A percentile compares a stretch with the other conserved stretches of the same genome.
phyloP scores from a whole-genome alignment of 2,888 invertebrate species.

The Cheilosia vulpina region DNA sequence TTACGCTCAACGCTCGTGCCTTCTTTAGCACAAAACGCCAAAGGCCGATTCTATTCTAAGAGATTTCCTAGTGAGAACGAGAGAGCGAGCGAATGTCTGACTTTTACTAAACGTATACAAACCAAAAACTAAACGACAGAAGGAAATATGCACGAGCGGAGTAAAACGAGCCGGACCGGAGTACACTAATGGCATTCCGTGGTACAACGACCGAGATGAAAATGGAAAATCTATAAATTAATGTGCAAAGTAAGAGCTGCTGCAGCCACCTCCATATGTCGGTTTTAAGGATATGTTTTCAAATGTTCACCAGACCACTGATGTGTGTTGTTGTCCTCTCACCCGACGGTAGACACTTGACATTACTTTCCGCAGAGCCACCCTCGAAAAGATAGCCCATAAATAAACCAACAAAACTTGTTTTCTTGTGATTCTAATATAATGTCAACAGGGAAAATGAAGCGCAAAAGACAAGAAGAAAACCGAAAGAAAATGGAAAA shows the following conservation, averaged over 20 bases:
- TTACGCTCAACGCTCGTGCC: background rate
- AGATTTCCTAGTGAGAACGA: conserved; percentile 10
- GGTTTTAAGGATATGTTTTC: conserved; percentile 41
- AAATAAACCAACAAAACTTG: conserved; percentile 9
- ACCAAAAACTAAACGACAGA: conserved; percentile 32
- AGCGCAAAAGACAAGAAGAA: conserved; percentile 23
- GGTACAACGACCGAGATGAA: conserved; percentile 25
- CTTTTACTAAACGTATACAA: conserved; percentile 47
- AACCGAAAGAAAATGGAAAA: conserved; percentile 1
- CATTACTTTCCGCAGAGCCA: conserved; percentile 43
- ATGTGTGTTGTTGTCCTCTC: conserved; percentile 16
- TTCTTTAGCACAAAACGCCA: background rate
- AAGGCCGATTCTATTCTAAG: conserved; percentile 24
- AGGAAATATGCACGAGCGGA: background rate
- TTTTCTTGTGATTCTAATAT: conserved; percentile 40
- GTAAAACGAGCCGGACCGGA: background rate
- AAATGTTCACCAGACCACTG: conserved; percentile 34
- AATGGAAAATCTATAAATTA: conserved; percentile 71
- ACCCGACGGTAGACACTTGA: conserved; percentile 53
- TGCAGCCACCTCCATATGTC: background rate
- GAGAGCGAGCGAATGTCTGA: conserved; percentile 29
- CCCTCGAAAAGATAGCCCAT: conserved; percentile 5
- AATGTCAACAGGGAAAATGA: conserved; percentile 63
- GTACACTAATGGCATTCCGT: conserved; percentile 46
- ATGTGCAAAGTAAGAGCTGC: conserved; percentile 3